Percentiles rank a stretch among this genome's conserved stretches.
Conservation (phyloP, 1,140 invertebrate genomes). For the Drosophila pruinosa region DNA sequence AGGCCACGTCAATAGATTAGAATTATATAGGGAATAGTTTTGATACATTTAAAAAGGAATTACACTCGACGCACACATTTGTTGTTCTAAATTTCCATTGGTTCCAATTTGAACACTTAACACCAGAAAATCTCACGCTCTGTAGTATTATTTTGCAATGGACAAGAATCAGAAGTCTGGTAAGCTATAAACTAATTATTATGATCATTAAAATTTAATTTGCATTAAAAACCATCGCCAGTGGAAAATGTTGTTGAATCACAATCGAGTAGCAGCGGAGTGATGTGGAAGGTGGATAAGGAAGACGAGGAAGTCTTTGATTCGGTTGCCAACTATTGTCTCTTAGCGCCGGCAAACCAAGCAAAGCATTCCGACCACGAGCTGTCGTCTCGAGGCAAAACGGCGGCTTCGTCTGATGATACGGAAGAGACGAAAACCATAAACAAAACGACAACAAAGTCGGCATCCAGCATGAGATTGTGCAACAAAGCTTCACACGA, state of each 20-base stretch:
- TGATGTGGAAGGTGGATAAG: conserved; percentile 59
- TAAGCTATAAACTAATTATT: not conserved
- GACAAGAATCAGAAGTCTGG: conserved; percentile 56
- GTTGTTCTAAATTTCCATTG: conserved; percentile 18
- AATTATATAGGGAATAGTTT: not conserved
- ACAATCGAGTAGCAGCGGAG: conserved; percentile 54
- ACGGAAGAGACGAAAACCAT: not conserved
- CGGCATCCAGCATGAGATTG: conserved; percentile 19
- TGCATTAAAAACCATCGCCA: not conserved
- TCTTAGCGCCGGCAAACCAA: not conserved
- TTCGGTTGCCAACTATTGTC: conserved; percentile 57
- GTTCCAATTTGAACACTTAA: conserved; percentile 6
- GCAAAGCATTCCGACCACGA: conserved; percentile 1
- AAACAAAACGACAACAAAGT: not conserved
- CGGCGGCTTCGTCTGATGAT: not conserved
- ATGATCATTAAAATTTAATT: not conserved
- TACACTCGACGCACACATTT: conserved; percentile 10
- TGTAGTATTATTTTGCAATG: conserved; percentile 28
- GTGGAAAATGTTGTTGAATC: conserved; percentile 38
- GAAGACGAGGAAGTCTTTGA: conserved; percentile 55
- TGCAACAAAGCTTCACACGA: conserved; percentile 31
- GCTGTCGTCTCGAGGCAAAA: not conserved
- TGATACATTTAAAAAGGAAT: not conserved
- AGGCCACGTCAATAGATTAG: conserved; percentile 8
- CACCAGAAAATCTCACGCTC: not conserved